Percentiles rank a stretch among this genome's conserved stretches.
Conservation (phyloP, 2,888 invertebrate species). For the Drosophila borborema region DNA sequence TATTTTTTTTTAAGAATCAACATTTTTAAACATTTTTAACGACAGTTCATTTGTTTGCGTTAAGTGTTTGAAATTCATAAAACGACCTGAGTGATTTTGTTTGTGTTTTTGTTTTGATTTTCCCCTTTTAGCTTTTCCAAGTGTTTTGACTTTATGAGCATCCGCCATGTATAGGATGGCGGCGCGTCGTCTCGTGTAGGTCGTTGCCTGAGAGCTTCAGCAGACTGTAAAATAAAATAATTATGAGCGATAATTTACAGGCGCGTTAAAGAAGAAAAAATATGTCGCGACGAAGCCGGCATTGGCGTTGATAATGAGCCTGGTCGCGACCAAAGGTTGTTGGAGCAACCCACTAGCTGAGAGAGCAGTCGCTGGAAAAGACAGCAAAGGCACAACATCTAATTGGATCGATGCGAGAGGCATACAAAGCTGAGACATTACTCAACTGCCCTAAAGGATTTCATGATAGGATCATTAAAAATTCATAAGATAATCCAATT, state of each 20-base stretch:
- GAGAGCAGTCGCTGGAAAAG: constrained; percentile 4
- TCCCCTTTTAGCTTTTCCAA: neutral
- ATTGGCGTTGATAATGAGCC: constrained; percentile 65
- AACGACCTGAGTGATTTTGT: neutral
- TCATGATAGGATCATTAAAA: constrained; percentile 60
- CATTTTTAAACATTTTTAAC: neutral
- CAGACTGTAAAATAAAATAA: constrained; percentile 80
- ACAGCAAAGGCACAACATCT: constrained; percentile 53
- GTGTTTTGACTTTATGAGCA: constrained; percentile 27
- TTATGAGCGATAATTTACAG: constrained; percentile 73
- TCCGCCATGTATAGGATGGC: constrained; percentile 19
- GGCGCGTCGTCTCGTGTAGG: constrained; percentile 42
- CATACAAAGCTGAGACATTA: constrained; percentile 34
- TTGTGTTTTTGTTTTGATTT: neutral
- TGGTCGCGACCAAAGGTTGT: constrained; percentile 45
- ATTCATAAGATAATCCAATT: constrained; percentile 58
- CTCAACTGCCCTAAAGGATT: constrained; percentile 17
- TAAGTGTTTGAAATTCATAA: constrained; percentile 1
- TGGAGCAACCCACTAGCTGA: constrained; percentile 42
- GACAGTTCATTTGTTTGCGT: neutral
- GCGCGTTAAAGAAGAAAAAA: constrained; percentile 41
- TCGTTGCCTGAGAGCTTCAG: constrained; percentile 75
- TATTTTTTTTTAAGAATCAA: no score
- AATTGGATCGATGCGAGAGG: constrained; percentile 75
- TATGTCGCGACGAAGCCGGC: constrained; percentile 53